These are phyloP conservation scores for Phalacrocorax carbo DNA, from an alignment of 2,113 vertebrate species.

Conservation along the genomic window DNA sequence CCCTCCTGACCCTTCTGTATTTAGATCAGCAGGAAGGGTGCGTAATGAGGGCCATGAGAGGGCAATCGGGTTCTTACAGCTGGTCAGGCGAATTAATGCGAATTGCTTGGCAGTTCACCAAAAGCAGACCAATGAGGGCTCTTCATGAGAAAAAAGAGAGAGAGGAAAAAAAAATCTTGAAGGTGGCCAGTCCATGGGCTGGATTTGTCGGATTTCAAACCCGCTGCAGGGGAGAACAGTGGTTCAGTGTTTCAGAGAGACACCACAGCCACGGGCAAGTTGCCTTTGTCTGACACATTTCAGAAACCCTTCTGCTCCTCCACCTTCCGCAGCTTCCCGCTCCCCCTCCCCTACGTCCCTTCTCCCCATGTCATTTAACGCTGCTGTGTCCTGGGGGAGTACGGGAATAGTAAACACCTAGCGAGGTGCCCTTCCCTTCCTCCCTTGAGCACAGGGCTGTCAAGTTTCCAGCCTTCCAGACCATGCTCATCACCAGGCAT, in stretches of 20 bases:
- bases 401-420: not conserved
- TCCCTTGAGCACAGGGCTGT: not conserved
- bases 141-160: not conserved
- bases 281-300: not conserved
- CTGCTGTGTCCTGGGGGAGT: not conserved
- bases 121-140: not conserved
- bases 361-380: not conserved
- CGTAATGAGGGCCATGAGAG: not conserved
- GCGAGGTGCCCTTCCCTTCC: not conserved
- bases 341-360: fast-evolving
- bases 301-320: not conserved
- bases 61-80: not conserved
- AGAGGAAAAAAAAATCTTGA: not conserved
- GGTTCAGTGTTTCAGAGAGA: not conserved
- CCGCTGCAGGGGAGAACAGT: not conserved
- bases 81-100: not conserved
- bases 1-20: constrained; percentile 17
- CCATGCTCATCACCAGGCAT: no score
- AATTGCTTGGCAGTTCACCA: constrained; percentile 25
- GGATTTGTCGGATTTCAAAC: not conserved
- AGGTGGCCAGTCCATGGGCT: not conserved
- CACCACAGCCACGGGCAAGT: fast-evolving
- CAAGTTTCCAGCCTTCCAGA: not conserved
- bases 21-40: not conserved
- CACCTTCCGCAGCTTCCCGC: fast-evolving